Percentiles rank a stretch among this genome's conserved stretches.
Evolutionary conservation across 2,797 vertebrate species (phyloP).

Genomic region (Leptatherina wallacei): DNA sequence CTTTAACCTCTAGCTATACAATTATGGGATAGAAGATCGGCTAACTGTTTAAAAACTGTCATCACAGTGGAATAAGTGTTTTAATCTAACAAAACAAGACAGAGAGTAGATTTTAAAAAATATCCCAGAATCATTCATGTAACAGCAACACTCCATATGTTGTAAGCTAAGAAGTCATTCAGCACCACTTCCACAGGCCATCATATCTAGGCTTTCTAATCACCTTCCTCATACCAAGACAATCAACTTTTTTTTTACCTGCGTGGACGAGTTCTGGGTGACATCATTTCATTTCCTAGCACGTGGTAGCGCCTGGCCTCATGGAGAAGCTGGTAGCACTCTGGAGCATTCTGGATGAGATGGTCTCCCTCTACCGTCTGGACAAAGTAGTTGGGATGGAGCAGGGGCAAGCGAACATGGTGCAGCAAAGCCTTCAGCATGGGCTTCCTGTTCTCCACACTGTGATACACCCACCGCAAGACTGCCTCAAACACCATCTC

Average conservation of each 20-base stretch:
- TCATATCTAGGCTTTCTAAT: neutral
- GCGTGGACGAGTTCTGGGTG: slow-evolving; percentile 94
- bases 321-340: slow-evolving; percentile 96
- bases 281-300: slow-evolving; percentile 99
- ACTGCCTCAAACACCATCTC: slow-evolving; percentile 96
- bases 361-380: slow-evolving; percentile 98
- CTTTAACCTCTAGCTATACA: slow-evolving; percentile 25
- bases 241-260: slow-evolving; percentile 82
- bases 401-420: slow-evolving; percentile 92
- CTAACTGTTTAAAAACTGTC: neutral
- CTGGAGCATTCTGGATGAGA: slow-evolving; percentile 94
- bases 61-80: neutral
- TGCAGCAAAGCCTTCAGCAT: slow-evolving; percentile 92
- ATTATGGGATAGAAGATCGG: neutral
- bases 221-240: slow-evolving; percentile 11
- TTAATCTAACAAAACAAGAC: slow-evolving; percentile 8
- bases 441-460: slow-evolving; percentile 87
- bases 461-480: slow-evolving; percentile 96
- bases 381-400: slow-evolving; percentile 98
- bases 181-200: neutral
- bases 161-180: neutral
- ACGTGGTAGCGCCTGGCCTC: slow-evolving; percentile 97
- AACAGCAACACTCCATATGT: neutral
- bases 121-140: neutral
- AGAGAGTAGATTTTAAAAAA: slow-evolving; percentile 1